phyloP scores from a whole-genome alignment of 2,797 vertebrate species.

The Garrulus glandarius region DNA sequence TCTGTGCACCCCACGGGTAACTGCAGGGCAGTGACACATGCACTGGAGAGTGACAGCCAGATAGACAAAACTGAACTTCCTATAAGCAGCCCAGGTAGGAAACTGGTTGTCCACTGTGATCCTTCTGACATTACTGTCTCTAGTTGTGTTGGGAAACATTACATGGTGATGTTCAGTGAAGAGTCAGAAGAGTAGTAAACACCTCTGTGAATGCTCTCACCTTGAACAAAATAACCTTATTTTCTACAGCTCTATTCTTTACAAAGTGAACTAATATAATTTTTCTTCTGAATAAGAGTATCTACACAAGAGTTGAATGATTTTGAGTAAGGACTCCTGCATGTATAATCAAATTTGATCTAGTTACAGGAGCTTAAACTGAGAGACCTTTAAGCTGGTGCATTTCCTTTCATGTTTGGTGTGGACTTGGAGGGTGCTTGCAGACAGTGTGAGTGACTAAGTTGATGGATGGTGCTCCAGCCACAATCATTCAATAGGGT shows the following conservation, averaged over 20 bases:
- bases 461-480: background rate
- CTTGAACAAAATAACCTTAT: background rate
- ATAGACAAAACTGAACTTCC: background rate
- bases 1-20: background rate
- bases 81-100: background rate
- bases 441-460: background rate
- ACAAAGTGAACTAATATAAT: background rate
- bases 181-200: background rate
- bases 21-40: background rate
- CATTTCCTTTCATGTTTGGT: background rate
- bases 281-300: background rate
- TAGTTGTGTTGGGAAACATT: background rate
- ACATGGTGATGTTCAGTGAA: background rate
- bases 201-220: background rate
- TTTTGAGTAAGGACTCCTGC: background rate
- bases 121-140: background rate
- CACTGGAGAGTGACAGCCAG: background rate
- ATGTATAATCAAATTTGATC: background rate
- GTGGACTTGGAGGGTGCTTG: background rate
- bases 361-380: background rate
- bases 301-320: background rate
- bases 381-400: background rate
- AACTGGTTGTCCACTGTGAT: background rate
- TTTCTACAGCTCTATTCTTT: background rate
- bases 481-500: background rate